phyloP scores from a whole-genome alignment of 2,888 invertebrate species.

The Leptopilina drosophilae region DNA sequence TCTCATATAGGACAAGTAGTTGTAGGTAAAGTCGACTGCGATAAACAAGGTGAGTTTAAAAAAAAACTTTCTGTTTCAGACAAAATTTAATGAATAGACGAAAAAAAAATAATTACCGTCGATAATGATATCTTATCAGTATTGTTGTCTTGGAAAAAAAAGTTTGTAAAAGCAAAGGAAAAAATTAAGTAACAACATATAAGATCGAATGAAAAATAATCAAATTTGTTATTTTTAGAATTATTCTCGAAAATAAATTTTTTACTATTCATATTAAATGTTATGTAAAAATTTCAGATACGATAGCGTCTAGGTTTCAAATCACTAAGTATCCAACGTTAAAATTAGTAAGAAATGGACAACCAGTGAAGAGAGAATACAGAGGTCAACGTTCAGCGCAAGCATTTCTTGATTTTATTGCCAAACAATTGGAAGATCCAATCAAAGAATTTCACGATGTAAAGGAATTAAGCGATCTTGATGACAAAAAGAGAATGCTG shows the following conservation, averaged over 20 bases:
- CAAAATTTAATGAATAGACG: no score
- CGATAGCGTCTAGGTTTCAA: conserved; percentile 93
- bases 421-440: conserved; percentile 92
- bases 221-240: no score
- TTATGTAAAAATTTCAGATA: conserved; percentile 75
- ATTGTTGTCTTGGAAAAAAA: not conserved
- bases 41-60: conserved; percentile 84
- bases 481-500: conserved; percentile 89
- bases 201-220: not conserved
- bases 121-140: no score
- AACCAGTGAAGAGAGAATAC: conserved; percentile 93
- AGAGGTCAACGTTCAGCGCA: conserved; percentile 93
- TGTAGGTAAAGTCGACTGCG: conserved; percentile 98
- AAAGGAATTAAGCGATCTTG: conserved; percentile 85
- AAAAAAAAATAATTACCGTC: no score
- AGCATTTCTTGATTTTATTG: conserved; percentile 92
- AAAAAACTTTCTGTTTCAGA: not conserved
- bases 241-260: no score
- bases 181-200: no score
- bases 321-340: conserved; percentile 99
- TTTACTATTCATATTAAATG: no score
- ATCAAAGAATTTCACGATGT: conserved; percentile 87
- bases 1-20: conserved; percentile 91
- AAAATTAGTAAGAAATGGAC: conserved; percentile 94
- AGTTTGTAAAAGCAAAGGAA: not conserved